phyloP scores from a whole-genome alignment of 2,113 vertebrate species.

The Hymenochirus boettgeri region DNA sequence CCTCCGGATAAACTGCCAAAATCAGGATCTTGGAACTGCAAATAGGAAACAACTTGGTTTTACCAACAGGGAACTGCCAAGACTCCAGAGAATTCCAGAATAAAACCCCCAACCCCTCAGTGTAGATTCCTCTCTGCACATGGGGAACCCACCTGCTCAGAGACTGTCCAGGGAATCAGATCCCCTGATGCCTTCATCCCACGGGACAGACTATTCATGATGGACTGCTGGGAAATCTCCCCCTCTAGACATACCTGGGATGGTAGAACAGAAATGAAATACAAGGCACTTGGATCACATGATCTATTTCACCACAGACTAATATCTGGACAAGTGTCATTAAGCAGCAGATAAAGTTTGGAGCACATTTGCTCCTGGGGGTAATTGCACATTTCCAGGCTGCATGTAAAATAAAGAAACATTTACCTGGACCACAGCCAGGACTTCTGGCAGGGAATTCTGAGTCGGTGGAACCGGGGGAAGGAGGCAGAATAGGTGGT shows the following conservation, averaged over 20 bases:
- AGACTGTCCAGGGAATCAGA: constrained; percentile 94
- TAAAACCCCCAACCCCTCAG: no score
- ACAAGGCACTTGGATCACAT: no score
- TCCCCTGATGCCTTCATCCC: constrained; percentile 95
- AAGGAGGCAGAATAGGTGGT: constrained; percentile 94
- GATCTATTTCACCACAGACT: no score
- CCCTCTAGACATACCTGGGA: constrained; percentile 90
- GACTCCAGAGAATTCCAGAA: neutral
- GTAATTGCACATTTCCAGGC: no score
- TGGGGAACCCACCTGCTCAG: constrained; percentile 78
- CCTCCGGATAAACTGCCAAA: constrained; percentile 87
- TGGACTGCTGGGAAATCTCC: constrained; percentile 90
- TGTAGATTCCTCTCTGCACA: no score
- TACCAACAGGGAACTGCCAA: constrained; percentile 4
- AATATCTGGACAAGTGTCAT: no score
- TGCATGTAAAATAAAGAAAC: neutral
- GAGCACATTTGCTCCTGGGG: no score
- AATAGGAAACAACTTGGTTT: neutral
- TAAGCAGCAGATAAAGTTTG: no score
- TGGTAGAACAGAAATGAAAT: no score
- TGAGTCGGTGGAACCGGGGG: constrained; percentile 90
- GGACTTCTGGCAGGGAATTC: constrained; percentile 89
- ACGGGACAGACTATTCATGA: constrained; percentile 88
- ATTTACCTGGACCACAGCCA: constrained; percentile 90
- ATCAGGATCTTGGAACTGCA: constrained; percentile 91